Base-by-base conservation (phyloP, 2,888 invertebrate species). In the Eupeodes luniger region DNA sequence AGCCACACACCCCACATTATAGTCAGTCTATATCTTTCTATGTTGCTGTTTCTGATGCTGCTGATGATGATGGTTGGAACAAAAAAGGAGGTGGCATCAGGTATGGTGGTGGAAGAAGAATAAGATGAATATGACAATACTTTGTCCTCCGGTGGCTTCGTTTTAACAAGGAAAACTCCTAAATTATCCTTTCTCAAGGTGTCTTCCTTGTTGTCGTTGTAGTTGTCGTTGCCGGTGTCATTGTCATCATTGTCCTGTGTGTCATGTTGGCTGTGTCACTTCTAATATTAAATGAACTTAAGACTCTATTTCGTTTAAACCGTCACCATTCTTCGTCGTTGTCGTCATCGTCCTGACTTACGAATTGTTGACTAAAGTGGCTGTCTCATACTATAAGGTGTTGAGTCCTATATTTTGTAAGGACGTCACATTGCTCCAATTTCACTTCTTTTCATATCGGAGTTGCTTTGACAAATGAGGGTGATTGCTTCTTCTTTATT, bases 161-260 rank as follows among this genome's bases (percentile, higher is more conserved):
- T 88, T 88, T 27, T 88, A 88, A 88, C 88, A 88, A 85, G 88
- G 81, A 75, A 84, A 85, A 81, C 85, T 81, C 85, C 85, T 85
- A 85, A 88, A 85, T 88, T 88, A 88, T 88, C 85, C 88, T 88
- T 88, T 78, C 88, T 81, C 85, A 88, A 88, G 88, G 88, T 83
- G 86, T 80, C 67, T 81, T 77, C 77, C 66, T 34, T 27, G 27
- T 27, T 27, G 27, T 27, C 27, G 27, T 27, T 27, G 27, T 27
- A 1, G 27, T 27, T 27, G 78, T 77, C 53, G 47, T 72, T 66
- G 77, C 81, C 80, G 77, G 80, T 80, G 87, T 83, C 87, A 81
- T 81, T 81, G 84, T 76, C 87, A 69, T 83, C 80, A 83, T 88
- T 84, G 84, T 84, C 51, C 81, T 85, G 51, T 81, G 81, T 85